Percentiles rank a stretch among this genome's conserved stretches.
Evolutionary conservation across 2,797 vertebrate genomes (phyloP).

Genomic region (Tragopan temminckii): DNA sequence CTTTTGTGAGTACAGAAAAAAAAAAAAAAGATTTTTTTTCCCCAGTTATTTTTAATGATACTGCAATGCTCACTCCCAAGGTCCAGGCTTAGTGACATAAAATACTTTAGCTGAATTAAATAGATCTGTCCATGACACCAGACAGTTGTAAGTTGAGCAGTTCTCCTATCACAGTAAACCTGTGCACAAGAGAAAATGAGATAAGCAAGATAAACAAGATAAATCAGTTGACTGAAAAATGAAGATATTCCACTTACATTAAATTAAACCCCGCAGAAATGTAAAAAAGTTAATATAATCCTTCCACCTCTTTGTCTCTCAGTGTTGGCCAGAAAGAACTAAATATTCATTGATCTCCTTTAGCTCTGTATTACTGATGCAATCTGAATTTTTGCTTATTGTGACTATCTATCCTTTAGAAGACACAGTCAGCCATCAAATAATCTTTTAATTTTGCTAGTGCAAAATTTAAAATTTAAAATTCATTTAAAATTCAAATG

Average conservation of each 20-base stretch:
- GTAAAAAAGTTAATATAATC: not conserved
- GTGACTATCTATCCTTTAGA: not conserved
- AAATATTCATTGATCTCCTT: not conserved
- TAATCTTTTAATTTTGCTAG: not conserved
- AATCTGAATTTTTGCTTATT: not conserved
- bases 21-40: not conserved
- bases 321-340: not conserved
- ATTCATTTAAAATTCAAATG: not conserved
- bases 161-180: not conserved
- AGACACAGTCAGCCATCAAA: not conserved
- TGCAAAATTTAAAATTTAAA: not conserved
- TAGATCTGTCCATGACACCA: not conserved
- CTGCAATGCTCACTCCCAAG: not conserved
- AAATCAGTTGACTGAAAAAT: not conserved
- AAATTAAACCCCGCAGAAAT: not conserved
- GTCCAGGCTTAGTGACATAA: not conserved
- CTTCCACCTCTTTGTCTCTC: accelerated
- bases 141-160: not conserved
- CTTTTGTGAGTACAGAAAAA: not conserved
- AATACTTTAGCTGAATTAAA: not conserved
- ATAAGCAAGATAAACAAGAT: not conserved
- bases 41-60: not conserved
- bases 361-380: not conserved
- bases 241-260: not conserved
- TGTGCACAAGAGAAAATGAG: not conserved